These are phyloP conservation scores for Dicranocentrus wangi DNA, from an alignment of 2,888 invertebrate genomes.

Conservation along the genomic window DNA sequence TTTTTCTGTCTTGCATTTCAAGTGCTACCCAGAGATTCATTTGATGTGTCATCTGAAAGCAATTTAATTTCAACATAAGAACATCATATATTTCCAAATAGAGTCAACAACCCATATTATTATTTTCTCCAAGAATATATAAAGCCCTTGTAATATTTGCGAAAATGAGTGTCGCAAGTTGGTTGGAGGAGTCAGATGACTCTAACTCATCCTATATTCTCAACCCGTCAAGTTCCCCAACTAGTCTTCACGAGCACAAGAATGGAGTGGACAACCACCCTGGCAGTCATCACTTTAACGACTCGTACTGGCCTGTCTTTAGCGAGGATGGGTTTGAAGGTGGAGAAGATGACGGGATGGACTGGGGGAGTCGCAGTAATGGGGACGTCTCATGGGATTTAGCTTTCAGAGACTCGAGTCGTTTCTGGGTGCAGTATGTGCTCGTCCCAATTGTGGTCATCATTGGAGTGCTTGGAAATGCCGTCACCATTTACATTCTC, in stretches of 20 bases:
- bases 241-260: conserved; percentile 16
- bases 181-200: conserved; percentile 41
- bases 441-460: conserved; percentile 80
- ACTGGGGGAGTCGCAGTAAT: conserved; percentile 27
- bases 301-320: conserved; percentile 25
- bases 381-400: conserved; percentile 59
- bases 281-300: conserved; percentile 13
- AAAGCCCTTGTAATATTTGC: no score
- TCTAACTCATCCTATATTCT: conserved; percentile 41
- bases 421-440: conserved; percentile 77
- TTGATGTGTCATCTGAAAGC: not conserved
- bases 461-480: conserved; percentile 82
- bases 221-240: conserved; percentile 3
- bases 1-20: no score
- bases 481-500: conserved; percentile 78
- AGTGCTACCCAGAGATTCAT: no score
- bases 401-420: conserved; percentile 74
- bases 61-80: not conserved
- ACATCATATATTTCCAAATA: not conserved
- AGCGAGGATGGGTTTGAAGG: conserved; percentile 13
- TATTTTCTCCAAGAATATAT: no score
- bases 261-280: conserved; percentile 7
- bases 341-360: conserved; percentile 21
- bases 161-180: conserved; percentile 42
- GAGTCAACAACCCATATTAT: no score